Conservation (phyloP, 2,113 vertebrate species). For the Cyanoramphus novaezelandiae region DNA sequence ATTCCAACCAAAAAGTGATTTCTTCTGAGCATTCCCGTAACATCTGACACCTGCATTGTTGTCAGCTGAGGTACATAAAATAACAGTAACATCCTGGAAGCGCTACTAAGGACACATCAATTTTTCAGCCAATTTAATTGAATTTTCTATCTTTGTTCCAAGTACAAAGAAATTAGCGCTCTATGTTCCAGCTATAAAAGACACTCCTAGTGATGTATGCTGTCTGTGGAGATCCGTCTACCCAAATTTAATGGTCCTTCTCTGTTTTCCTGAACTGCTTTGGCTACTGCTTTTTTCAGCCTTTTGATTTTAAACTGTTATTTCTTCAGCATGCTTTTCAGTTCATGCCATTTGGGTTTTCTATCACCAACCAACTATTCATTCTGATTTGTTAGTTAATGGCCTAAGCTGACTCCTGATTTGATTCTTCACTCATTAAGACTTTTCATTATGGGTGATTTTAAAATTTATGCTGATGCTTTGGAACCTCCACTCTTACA, state of each 20-base stretch:
- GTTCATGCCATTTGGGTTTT: background rate
- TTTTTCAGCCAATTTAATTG: conserved; percentile 49
- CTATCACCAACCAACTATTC: background rate
- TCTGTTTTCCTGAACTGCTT: conserved; percentile 18
- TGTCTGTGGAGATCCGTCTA: conserved; percentile 14
- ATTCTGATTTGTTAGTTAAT: background rate
- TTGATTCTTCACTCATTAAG: conserved; percentile 17
- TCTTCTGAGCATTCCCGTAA: background rate
- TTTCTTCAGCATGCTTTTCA: background rate
- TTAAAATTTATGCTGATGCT: conserved; percentile 16
- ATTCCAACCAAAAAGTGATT: background rate
- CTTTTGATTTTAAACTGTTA: conserved; percentile 23
- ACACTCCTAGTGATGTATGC: background rate
- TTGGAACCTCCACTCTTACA: background rate
- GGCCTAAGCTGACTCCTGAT: background rate
- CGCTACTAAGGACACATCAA: background rate
- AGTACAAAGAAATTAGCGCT: conserved; percentile 48
- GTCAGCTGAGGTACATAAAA: background rate
- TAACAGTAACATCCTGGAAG: background rate
- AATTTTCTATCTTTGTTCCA: background rate
- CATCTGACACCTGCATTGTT: background rate
- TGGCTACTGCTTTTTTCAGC: conserved; percentile 16
- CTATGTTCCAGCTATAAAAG: conserved; percentile 25
- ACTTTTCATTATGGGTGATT: conserved; percentile 22
- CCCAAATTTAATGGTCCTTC: background rate